phyloP scores from a whole-genome alignment of 2,888 invertebrate species.

The Watsonalla binaria region DNA sequence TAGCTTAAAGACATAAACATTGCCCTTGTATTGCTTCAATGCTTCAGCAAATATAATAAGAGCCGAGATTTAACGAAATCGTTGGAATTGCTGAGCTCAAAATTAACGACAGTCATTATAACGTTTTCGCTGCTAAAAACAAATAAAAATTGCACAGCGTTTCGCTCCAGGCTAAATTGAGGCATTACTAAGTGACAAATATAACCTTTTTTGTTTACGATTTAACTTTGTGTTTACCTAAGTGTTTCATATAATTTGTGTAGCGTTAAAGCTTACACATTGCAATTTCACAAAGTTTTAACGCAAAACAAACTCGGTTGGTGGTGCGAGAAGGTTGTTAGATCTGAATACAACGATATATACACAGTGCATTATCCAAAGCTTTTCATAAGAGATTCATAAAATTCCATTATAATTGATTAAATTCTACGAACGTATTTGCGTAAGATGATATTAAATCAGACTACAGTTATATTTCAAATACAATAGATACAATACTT shows the following conservation, averaged over 20 bases:
- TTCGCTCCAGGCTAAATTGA: constrained; percentile 19
- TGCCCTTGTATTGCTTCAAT: constrained; percentile 26
- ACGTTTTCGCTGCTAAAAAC: constrained; percentile 33
- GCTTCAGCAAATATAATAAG: constrained; percentile 32
- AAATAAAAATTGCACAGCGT: constrained; percentile 40
- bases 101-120: constrained; percentile 48
- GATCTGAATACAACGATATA: too few species aligned
- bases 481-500: too few species aligned
- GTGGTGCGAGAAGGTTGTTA: too few species aligned
- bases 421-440: too few species aligned
- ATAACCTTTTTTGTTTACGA: constrained; percentile 1
- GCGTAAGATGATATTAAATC: too few species aligned
- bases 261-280: not conserved
- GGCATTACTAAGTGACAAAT: constrained; percentile 14
- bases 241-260: not conserved
- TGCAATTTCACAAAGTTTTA: too few species aligned
- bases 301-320: too few species aligned
- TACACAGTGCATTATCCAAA: too few species aligned
- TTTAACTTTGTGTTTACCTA: not conserved
- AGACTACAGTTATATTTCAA: too few species aligned
- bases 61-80: constrained; percentile 36
- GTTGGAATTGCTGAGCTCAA: constrained; percentile 36
- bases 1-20: constrained; percentile 12
- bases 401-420: too few species aligned
- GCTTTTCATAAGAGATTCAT: too few species aligned